Base-by-base conservation (phyloP, 2,797 vertebrate genomes). In the Neostethus bicornis region DNA sequence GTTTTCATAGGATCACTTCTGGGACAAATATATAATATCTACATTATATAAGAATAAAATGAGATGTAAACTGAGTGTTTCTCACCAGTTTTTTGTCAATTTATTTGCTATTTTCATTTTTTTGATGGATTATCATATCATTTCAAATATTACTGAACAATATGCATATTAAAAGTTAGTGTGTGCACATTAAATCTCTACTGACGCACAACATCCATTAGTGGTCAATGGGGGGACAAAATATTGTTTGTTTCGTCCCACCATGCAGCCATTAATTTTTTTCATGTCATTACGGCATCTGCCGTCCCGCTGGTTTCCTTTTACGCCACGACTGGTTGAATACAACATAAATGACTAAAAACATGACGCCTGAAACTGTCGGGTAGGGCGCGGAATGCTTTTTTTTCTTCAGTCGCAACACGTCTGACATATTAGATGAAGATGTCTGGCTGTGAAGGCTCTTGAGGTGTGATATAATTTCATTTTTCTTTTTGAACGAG, bases 301-400 rank as follows among this genome's bases (percentile, higher is more conserved):
- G n/a, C 41, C 25, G 3, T 50, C 45, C 69, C 12, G 57, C 63
- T 75, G 58, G 4, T 62, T 67, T 48, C 31, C 50, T 69, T 72
- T 66, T 53, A 11, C 50, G 20, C 65, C 25, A 12, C 48, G 14
- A 47, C 31, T 4, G 13, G 31, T 32, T 14, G 14, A 12, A 5
- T 5, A 32, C 31, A 32, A 13, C 31, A 32, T 14, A 13, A 14
- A 32, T 5, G 35, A 31, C 56, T 69, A 44, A 64, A 69, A 57
- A 38, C 46, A 11, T 14, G 23, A 38, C 16, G 31, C 39, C 51
- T 66, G 39, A 60, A 4, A 1, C 13, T 37, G 51, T 41, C 29
- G 49, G 50, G 23, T 71, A 52, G 44, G 37, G 41, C 61, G 26
- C 43, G 23, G 41, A 19, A 49, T 55, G 60, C 4, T 32, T 14